Evolutionary conservation across 1,140 invertebrate genomes (phyloP), one percentile per base, ranked within the genome.

Genomic region (Drosophila equinoxialis): DNA sequence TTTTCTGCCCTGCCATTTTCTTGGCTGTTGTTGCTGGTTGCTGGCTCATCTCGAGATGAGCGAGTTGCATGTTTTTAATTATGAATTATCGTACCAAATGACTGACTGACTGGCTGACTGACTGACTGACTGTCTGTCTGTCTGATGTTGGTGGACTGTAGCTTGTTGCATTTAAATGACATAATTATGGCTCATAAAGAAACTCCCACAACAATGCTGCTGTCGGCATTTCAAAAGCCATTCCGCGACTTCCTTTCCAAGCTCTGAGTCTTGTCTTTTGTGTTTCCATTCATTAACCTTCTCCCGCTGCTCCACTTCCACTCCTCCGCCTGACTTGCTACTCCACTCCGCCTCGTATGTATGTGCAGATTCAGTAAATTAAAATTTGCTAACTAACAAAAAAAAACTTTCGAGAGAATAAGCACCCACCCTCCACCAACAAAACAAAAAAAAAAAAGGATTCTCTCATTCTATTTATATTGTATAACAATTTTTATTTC

Each of bases 161-260:
- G 84, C 84, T 87, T 87, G 84, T 87, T 87, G 84, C 84, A 87
- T 87, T 89, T 87, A 87, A 87, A 87, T 87, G 84, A 87, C 84
- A 87, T 87, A 87, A 87, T 87, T 87, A 87, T 84, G 84, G 85
- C 73, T 74, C 77, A 89, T 78, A 89, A 87, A 80, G 77, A 68
- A 79, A 87, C 83, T 87, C 83, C 84, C 84, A 87, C 83, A 79
- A 51, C 77, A 74, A 65, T 54, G 37, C 39, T 54, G 37, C 39
- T 61, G 68, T 65, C 79, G 74, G 74, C 79, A 35, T 63, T 68
- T 81, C 78, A 77, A 81, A 81, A 79, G 74, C 75, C 68, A 63
- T 26, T 68, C 33, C 39, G 58, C 33, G 45, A 61, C 51, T 45
- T 61, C 20, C 51, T 66, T 51, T 51, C 17, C 8, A 51, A 23